Percentiles rank a stretch among this genome's conserved stretches.
Evolutionary conservation across 2,797 vertebrate genomes (phyloP).

Genomic region (Betta splendens): DNA sequence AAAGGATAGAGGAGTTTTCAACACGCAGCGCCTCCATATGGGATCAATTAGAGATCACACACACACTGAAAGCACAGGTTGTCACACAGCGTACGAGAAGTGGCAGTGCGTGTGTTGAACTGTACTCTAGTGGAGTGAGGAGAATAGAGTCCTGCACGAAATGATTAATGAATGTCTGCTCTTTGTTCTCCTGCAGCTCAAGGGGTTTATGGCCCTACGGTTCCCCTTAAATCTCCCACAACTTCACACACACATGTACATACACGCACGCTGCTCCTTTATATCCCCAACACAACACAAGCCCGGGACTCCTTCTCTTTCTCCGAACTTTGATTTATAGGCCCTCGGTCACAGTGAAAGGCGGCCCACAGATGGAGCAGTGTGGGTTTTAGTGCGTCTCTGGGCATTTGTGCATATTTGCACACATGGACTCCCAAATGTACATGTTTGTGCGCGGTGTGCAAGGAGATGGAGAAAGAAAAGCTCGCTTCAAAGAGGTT

Average conservation of each 20-base stretch:
- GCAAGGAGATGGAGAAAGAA: conserved; percentile 33
- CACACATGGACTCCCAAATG: conserved; percentile 9
- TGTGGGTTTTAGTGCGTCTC: conserved; percentile 31
- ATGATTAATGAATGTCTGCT: conserved; percentile 69
- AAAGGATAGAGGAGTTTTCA: conserved; percentile 45
- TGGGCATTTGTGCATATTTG: conserved; percentile 33
- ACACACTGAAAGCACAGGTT: conserved; percentile 30
- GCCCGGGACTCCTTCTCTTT: conserved; percentile 40
- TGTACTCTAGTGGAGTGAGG: conserved; percentile 37
- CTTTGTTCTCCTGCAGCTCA: conserved; percentile 60
- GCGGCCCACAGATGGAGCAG: conserved; percentile 57
- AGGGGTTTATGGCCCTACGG: conserved; percentile 59
- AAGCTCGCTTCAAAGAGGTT: conserved; percentile 59
- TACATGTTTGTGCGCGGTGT: background rate
- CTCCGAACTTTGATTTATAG: conserved; percentile 64
- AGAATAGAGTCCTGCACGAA: conserved; percentile 47
- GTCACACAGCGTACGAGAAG: conserved; percentile 17
- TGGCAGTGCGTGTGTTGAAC: conserved; percentile 40
- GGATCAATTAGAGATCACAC: conserved; percentile 35
- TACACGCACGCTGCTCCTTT: conserved; percentile 32
- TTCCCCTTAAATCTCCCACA: conserved; percentile 57
- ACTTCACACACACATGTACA: conserved; percentile 21
- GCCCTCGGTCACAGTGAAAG: conserved; percentile 42
- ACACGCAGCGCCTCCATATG: conserved; percentile 43
- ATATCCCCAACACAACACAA: conserved; percentile 53